Base-by-base conservation (phyloP, 2,888 invertebrate genomes). In the Anthrax anthrax region DNA sequence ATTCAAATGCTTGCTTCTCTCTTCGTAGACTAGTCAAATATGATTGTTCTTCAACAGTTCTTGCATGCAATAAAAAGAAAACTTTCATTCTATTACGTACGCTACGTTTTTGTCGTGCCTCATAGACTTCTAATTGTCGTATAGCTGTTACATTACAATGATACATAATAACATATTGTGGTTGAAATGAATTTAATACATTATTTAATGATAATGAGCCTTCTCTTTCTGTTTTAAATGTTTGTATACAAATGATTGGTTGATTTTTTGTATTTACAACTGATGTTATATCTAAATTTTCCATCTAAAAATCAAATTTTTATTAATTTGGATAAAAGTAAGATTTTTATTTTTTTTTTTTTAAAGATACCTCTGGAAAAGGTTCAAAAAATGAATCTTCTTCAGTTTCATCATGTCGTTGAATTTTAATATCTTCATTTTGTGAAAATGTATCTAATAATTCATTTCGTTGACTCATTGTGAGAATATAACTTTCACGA, bases 41-140 rank as follows among this genome's bases (percentile, higher is more conserved):
- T 3, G 88, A 81, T 70, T 98, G 97, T 66, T 98, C 98, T 69
- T 98, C 98, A 0, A 92, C 89, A 9, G 97, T 96, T 50, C 84
- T 84, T 12, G 81, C 81, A 63, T 95, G 92, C 53, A 95, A 78
- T 42, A 98, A 64, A 58, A 95, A 91, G 66, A 88, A 97, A 10
- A 97, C 82, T 58, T 81, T 80, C 6, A 83, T 63, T 16, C 70
- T 62, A 0, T 73, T 64, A 12, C 72, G 71, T 2, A 67, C 63
- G 0, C 60, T 51, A n/a, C 65, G 61, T 39, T 68, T 63, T 50
- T 76, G 73, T 27, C 77, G 72, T 23, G 77, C 75, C 61, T 81
- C 87, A 59, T 78, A 89, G 51, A 90, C 77, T 73, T 97, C 97
- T 47, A 97, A 76, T 65, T 92, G 89, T 19, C 97, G 72, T 10